Conservation (phyloP, 2,888 invertebrate genomes). For the Schizaphis graminum region DNA sequence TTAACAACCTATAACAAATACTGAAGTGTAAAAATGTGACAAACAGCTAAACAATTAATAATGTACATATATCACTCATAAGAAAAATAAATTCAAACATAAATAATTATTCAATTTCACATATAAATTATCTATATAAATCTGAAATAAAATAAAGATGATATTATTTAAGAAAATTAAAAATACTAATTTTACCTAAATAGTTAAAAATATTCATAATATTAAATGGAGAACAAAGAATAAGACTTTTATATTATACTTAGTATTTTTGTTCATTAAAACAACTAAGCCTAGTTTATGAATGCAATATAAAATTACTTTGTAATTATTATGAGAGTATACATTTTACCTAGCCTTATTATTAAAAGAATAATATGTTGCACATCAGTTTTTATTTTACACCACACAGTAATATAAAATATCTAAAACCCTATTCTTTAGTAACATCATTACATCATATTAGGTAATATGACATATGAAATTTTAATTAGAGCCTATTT, state of each 20-base stretch:
- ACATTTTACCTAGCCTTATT: neutral
- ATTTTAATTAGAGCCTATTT: neutral
- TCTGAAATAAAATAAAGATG: neutral
- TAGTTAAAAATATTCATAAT: neutral
- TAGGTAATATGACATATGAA: neutral
- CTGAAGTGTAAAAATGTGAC: constrained; percentile 48
- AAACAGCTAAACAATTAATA: neutral
- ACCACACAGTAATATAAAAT: neutral
- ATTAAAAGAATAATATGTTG: neutral
- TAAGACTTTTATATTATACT: constrained; percentile 18
- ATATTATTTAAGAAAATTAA: constrained; percentile 11
- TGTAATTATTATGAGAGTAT: neutral
- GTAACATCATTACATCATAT: neutral
- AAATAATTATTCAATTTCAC: neutral
- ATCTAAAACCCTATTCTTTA: neutral
- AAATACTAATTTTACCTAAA: constrained; percentile 24
- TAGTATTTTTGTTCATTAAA: constrained; percentile 12
- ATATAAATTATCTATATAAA: neutral
- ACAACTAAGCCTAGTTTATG: neutral
- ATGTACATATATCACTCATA: constrained; percentile 7
- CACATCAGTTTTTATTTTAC: neutral
- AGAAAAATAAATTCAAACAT: constrained; percentile 1
- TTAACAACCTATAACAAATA: constrained; percentile 61
- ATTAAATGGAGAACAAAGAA: neutral
- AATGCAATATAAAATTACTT: constrained; percentile 10